Conservation (phyloP, 2,113 vertebrate genomes). For the Ranitomeya variabilis region DNA sequence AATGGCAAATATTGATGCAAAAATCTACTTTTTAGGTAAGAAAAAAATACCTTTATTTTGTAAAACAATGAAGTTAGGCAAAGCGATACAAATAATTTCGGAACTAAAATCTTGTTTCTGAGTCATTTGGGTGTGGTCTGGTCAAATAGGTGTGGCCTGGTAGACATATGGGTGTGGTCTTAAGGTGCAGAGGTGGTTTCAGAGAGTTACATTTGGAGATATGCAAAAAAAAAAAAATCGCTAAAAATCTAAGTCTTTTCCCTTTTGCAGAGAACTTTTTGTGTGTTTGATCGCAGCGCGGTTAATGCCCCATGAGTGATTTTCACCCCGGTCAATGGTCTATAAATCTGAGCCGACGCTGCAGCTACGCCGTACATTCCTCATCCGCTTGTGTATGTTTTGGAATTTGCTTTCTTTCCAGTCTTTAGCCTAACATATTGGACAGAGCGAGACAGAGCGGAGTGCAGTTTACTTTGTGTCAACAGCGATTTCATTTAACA, state of each 20-base stretch:
- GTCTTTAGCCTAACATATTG: slow-evolving; percentile 3
- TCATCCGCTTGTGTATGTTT: background rate
- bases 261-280: background rate
- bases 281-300: background rate
- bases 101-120: too few species aligned
- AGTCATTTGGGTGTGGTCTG: background rate
- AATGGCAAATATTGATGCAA: too few species aligned
- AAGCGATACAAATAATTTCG: too few species aligned
- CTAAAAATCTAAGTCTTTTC: too few species aligned
- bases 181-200: background rate
- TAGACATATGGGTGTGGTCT: background rate
- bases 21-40: too few species aligned
- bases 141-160: background rate
- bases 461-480: slow-evolving; percentile 29
- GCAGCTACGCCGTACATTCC: background rate
- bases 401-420: background rate
- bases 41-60: too few species aligned
- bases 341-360: background rate
- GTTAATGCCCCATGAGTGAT: background rate
- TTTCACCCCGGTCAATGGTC: background rate
- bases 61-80: too few species aligned
- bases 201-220: too few species aligned
- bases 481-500: slow-evolving; percentile 43
- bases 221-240: too few species aligned
- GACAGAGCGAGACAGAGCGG: slow-evolving; percentile 12